phyloP scores from a whole-genome alignment of 2,113 vertebrate species.

The Semicossyphus pulcher region DNA sequence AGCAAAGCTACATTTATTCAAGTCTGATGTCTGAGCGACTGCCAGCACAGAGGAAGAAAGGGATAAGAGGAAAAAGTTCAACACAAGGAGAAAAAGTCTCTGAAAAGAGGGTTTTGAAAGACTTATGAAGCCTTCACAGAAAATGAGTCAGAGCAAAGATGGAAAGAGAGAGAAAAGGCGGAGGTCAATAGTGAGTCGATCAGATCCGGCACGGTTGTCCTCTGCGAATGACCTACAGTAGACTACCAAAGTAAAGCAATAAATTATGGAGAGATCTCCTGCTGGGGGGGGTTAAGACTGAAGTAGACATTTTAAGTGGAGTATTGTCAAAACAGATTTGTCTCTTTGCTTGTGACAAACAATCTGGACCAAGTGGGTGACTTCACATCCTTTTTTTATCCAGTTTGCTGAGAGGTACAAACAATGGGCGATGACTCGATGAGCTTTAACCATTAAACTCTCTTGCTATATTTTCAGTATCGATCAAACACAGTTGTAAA shows the following conservation, averaged over 20 bases:
- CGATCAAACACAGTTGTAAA: constrained; percentile 2
- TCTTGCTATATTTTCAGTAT: neutral
- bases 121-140: constrained; percentile 50
- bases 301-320: constrained; percentile 30
- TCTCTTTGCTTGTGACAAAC: constrained; percentile 9
- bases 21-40: neutral
- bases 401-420: neutral
- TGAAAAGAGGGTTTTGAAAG: constrained; percentile 23
- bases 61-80: constrained; percentile 1
- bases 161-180: constrained; percentile 15
- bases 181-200: constrained; percentile 64
- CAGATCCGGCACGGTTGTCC: constrained; percentile 35
- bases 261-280: constrained; percentile 39
- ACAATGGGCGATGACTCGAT: neutral
- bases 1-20: no score
- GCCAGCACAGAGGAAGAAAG: neutral
- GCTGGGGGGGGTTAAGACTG: constrained; percentile 12
- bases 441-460: neutral
- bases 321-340: constrained; percentile 40
- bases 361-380: constrained; percentile 21
- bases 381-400: constrained; percentile 24
- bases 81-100: neutral
- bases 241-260: constrained; percentile 51
- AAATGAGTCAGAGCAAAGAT: constrained; percentile 21
- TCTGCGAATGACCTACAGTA: constrained; percentile 56